Percentiles rank a stretch among this genome's conserved stretches.
Conservation (phyloP, 2,888 invertebrate genomes). For the Hesperia comma region DNA sequence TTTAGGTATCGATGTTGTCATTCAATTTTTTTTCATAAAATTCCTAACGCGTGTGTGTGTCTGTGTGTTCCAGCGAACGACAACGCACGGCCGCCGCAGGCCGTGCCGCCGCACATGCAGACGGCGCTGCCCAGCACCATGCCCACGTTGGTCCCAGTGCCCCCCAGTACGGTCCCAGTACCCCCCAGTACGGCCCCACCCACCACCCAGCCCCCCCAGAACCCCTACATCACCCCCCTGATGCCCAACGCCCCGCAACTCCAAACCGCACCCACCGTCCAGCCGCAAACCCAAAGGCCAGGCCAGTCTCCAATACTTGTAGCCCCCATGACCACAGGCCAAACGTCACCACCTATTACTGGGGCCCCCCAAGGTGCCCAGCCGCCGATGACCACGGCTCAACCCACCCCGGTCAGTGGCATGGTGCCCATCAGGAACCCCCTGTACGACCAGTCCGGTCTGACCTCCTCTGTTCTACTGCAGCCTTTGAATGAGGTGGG, state of each 20-base stretch:
- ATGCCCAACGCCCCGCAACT: conserved; percentile 14
- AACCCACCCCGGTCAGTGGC: conserved; percentile 53
- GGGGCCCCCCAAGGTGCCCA: no score
- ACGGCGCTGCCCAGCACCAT: conserved; percentile 57
- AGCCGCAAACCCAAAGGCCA: conserved; percentile 45
- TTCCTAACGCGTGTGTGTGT: neutral
- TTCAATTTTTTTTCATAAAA: no score
- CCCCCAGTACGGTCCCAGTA: conserved; percentile 52
- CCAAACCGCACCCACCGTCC: conserved; percentile 19
- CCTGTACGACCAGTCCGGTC: conserved; percentile 69
- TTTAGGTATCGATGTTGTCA: no score
- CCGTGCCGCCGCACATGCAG: conserved; percentile 59
- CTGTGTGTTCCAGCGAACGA: conserved; percentile 61
- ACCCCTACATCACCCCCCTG: neutral
- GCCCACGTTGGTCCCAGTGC: conserved; percentile 64
- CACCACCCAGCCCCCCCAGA: conserved; percentile 23
- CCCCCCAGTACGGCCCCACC: conserved; percentile 37
- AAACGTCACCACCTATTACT: conserved; percentile 50
- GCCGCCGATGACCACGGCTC: no score
- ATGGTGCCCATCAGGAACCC: conserved; percentile 76
- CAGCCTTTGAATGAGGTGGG: conserved; percentile 77
- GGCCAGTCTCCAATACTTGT: conserved; percentile 49
- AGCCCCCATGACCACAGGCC: conserved; percentile 51
- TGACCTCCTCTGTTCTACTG: conserved; percentile 72
- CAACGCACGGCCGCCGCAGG: conserved; percentile 56